Percentiles rank a stretch among this genome's conserved stretches.
phyloP scores from a whole-genome alignment of 2,113 vertebrate species.

The Tinamus guttatus region DNA sequence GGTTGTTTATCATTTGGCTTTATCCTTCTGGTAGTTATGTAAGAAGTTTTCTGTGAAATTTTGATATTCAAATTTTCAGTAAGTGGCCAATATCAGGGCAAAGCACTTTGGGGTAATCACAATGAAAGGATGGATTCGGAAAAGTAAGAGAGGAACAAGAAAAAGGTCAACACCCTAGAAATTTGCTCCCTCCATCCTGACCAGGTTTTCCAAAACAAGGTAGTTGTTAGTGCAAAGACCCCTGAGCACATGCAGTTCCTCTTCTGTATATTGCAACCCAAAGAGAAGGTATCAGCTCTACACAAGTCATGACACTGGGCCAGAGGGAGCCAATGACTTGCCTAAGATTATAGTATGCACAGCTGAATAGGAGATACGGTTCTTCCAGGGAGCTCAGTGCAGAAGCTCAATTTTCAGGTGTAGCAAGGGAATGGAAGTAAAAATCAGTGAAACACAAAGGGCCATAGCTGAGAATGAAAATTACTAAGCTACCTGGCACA shows the following conservation, averaged over 20 bases:
- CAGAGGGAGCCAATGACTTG: neutral
- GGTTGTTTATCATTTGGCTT: slow-evolving; percentile 16
- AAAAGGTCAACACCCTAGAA: neutral
- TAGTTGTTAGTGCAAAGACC: neutral
- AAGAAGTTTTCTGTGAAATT: neutral
- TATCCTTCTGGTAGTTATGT: neutral
- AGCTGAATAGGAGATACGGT: neutral
- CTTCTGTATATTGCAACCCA: neutral
- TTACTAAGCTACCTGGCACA: neutral
- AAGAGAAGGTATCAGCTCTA: neutral
- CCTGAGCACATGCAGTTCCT: neutral
- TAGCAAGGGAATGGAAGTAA: neutral
- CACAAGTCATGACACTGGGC: neutral
- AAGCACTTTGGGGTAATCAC: neutral
- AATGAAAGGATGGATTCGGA: neutral
- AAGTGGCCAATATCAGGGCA: neutral
- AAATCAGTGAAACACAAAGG: neutral
- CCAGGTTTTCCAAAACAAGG: neutral
- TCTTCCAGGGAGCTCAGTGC: neutral
- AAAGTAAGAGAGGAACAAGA: neutral
- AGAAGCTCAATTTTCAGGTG: neutral
- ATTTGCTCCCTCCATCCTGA: neutral
- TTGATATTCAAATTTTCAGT: neutral
- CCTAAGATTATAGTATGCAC: neutral
- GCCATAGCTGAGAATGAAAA: neutral